These are phyloP conservation scores for Sphaerodactylus townsendi DNA, from an alignment of 2,113 vertebrate genomes.

Conservation along the genomic window DNA sequence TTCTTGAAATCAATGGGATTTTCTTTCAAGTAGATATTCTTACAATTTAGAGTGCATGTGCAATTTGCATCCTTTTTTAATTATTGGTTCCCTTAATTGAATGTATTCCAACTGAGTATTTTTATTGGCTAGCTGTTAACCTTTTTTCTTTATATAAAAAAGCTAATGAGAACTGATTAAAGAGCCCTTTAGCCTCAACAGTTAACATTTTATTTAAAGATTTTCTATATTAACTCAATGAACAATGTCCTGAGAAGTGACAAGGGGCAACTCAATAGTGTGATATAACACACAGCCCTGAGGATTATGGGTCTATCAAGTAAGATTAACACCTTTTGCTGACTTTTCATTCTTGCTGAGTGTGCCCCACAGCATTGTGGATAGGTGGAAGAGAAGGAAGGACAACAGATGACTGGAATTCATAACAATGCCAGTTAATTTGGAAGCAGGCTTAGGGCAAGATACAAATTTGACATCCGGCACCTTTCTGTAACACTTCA, in stretches of 20 bases:
- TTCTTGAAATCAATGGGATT: neutral
- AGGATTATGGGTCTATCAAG: conserved; percentile 60
- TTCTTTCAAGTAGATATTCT: no score
- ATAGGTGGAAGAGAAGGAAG: conserved; percentile 16
- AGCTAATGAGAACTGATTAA: conserved; percentile 20
- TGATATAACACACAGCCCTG: conserved; percentile 40
- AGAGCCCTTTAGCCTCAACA: conserved; percentile 5
- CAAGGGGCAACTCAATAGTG: conserved; percentile 48
- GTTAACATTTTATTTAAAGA: conserved; percentile 49
- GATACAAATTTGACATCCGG: conserved; percentile 43
- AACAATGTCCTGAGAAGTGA: conserved; percentile 50
- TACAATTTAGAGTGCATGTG: no score
- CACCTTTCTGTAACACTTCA: conserved; percentile 57
- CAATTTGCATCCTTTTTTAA: no score
- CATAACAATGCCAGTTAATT: conserved; percentile 41
- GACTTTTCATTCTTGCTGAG: conserved; percentile 60
- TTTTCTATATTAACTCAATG: conserved; percentile 51
- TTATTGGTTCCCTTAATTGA: conserved; percentile 15
- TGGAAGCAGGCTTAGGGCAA: conserved; percentile 31
- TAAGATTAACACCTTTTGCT: conserved; percentile 65
- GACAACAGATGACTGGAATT: conserved; percentile 36
- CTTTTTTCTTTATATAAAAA: neutral
- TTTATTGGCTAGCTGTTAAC: conserved; percentile 28
- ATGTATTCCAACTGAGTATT: conserved; percentile 38
- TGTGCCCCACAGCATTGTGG: conserved; percentile 48